Percentiles rank a stretch among this genome's conserved stretches.
These are phyloP conservation scores for Steinernema carpocapsae DNA, from an alignment of 2,888 invertebrate species.

Conservation along the genomic window DNA sequence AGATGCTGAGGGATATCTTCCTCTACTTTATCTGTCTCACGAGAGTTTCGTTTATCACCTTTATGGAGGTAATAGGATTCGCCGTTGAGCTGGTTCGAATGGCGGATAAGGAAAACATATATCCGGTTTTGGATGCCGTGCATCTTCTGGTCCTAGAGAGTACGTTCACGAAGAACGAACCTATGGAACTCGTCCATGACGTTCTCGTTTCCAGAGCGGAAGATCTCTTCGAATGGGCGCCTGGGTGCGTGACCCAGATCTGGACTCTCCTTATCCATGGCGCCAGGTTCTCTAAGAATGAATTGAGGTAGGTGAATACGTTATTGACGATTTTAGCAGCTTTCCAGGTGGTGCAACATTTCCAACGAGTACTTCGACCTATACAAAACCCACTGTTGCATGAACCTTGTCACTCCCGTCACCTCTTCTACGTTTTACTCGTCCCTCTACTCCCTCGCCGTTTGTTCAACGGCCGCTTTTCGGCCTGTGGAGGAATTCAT, in stretches of 20 bases:
- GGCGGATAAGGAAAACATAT: conserved; percentile 1
- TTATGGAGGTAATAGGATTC: conserved; percentile 38
- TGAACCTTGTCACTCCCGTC: not conserved
- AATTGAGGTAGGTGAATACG: not conserved
- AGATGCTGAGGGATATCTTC: conserved; percentile 43
- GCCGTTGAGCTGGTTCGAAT: not conserved
- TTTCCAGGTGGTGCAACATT: conserved; percentile 15
- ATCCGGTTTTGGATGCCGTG: conserved; percentile 40
- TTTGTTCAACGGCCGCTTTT: conserved; percentile 27
- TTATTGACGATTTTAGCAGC: not conserved
- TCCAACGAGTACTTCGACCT: conserved; percentile 28
- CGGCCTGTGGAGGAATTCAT: conserved; percentile 35
- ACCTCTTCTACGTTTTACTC: not conserved
- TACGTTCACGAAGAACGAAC: not conserved
- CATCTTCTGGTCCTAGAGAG: conserved; percentile 45
- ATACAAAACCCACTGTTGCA: conserved; percentile 7
- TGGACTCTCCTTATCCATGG: conserved; percentile 40
- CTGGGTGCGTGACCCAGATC: conserved; percentile 35
- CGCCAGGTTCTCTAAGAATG: conserved; percentile 9
- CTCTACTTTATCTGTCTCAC: conserved; percentile 42
- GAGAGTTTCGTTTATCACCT: conserved; percentile 37
- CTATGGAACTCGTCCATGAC: not conserved
- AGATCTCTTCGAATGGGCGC: conserved; percentile 9
- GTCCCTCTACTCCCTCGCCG: conserved; percentile 16
- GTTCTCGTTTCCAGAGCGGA: not conserved